Evolutionary conservation across 2,113 vertebrate species (phyloP).

Genomic region (Microcebus ravelobensis): DNA sequence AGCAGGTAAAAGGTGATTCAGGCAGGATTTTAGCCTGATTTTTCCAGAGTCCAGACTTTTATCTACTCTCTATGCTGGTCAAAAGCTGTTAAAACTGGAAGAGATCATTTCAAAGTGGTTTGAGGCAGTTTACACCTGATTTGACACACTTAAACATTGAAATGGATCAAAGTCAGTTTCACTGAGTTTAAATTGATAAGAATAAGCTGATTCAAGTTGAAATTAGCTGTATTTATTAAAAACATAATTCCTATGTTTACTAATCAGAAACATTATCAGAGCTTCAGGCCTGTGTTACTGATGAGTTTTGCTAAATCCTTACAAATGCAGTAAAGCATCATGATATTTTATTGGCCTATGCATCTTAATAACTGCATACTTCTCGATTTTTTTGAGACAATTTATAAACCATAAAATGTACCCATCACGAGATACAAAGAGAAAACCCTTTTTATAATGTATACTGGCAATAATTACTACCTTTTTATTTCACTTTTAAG

Average conservation of each 20-base stretch:
- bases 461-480: neutral
- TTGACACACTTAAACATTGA: neutral
- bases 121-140: neutral
- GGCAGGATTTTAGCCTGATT: neutral
- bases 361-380: neutral
- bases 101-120: neutral
- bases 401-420: neutral
- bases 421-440: neutral
- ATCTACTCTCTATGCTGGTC: neutral
- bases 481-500: slow-evolving; percentile 10
- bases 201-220: slow-evolving; percentile 29
- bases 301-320: slow-evolving; percentile 37
- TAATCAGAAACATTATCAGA: slow-evolving; percentile 17
- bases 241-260: neutral
- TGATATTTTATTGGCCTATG: neutral
- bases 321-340: neutral
- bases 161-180: neutral
- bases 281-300: neutral
- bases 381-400: neutral
- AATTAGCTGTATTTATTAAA: neutral
- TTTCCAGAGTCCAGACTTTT: neutral
- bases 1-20: neutral
- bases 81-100: slow-evolving; percentile 1
- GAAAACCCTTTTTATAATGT: neutral
- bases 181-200: neutral